phyloP scores from a whole-genome alignment of 64 coral and sea anemone species.

The Stichodactyla helianthus region DNA sequence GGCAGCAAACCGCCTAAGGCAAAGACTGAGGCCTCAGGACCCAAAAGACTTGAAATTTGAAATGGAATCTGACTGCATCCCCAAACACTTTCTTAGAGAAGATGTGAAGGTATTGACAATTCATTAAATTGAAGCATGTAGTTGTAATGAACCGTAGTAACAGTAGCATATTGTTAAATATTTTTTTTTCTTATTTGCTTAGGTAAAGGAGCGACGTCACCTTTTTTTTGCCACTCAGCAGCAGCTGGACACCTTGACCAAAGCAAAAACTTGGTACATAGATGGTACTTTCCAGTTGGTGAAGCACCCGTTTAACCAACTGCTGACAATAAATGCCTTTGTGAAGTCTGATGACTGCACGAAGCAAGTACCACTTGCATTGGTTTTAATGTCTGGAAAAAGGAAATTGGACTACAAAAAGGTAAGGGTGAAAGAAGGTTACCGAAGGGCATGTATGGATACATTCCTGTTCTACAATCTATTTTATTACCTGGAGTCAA shows the following conservation, averaged over 20 bases:
- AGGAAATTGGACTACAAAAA: conserved; percentile 8
- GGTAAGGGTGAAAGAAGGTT: conserved; percentile 22
- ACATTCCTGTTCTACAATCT: conserved; percentile 14
- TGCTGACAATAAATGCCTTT: not conserved
- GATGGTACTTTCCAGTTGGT: conserved; percentile 19
- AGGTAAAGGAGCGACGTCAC: not conserved
- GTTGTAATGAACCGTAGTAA: too few relatives aligned
- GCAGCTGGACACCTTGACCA: not conserved
- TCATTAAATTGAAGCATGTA: too few relatives aligned
- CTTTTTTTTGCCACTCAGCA: conserved; percentile 1
- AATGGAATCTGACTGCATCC: not conserved
- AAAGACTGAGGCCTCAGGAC: not conserved
- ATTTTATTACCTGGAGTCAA: conserved; percentile 33
- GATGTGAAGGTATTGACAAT: not conserved
- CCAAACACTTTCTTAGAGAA: not conserved
- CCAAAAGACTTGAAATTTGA: conserved; percentile 2
- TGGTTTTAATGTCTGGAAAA: conserved; percentile 5
- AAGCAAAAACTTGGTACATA: conserved; percentile 18
- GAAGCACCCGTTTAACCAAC: not conserved
- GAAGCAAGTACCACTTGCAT: conserved; percentile 1
- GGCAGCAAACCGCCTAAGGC: not conserved
- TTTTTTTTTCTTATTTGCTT: too few relatives aligned
- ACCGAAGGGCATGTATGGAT: too few relatives aligned
- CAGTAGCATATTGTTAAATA: too few relatives aligned
- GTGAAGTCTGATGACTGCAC: not conserved